phyloP scores from a whole-genome alignment of 2,113 vertebrate genomes.

The Otus sunia region DNA sequence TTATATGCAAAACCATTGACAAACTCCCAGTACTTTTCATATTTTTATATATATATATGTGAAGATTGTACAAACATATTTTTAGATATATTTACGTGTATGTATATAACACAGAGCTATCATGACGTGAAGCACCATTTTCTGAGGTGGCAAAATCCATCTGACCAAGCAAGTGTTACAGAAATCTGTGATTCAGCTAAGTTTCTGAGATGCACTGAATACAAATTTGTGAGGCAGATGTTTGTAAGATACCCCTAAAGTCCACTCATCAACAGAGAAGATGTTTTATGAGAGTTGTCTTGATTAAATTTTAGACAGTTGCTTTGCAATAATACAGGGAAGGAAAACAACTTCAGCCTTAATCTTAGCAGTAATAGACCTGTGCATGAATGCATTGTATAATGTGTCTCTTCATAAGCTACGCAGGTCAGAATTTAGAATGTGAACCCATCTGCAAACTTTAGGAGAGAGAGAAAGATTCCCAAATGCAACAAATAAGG shows the following conservation, averaged over 20 bases:
- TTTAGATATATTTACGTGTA: neutral
- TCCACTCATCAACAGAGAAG: neutral
- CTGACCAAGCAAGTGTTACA: neutral
- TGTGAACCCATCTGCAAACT: neutral
- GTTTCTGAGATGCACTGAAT: neutral
- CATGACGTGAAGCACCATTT: neutral
- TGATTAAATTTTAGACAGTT: neutral
- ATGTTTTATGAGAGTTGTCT: neutral
- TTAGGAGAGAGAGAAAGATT: neutral
- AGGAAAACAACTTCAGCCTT: neutral
- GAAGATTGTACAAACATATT: neutral
- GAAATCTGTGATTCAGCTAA: neutral
- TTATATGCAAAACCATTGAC: neutral
- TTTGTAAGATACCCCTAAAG: neutral
- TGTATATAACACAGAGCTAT: neutral
- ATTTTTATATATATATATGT: neutral
- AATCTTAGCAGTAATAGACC: neutral
- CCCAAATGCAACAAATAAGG: neutral
- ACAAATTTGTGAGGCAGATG: neutral
- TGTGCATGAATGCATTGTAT: neutral
- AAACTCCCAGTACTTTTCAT: neutral
- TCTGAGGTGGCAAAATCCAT: neutral
- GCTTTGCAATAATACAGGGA: neutral
- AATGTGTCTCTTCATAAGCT: neutral
- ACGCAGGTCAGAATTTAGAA: neutral